A percentile compares a stretch with the other conserved stretches of the same genome.
Conservation (phyloP, 2,888 invertebrate genomes). For the Diplolepis rosae region DNA sequence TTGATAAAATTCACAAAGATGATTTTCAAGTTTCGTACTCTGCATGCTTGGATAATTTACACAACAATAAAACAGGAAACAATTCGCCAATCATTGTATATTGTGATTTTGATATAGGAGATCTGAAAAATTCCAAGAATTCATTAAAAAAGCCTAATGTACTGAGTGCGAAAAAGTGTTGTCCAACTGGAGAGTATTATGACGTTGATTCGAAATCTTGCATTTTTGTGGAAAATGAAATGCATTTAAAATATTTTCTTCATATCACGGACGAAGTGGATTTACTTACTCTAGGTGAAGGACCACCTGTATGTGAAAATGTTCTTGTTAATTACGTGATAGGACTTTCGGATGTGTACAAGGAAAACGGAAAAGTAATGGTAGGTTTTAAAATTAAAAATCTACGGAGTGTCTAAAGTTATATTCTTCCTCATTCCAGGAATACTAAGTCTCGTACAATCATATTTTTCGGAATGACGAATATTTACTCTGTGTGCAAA, state of each 20-base stretch:
- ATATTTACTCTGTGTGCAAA: too few species aligned
- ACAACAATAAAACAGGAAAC: not conserved
- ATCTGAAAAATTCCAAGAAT: constrained; percentile 1
- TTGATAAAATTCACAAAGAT: constrained; percentile 2
- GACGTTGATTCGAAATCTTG: not conserved
- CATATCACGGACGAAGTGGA: not conserved
- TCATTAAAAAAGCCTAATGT: not conserved
- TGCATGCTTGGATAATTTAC: constrained; percentile 10
- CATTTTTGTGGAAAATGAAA: not conserved
- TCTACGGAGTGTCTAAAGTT: too few species aligned
- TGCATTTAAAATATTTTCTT: not conserved
- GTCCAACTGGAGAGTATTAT: constrained; percentile 6
- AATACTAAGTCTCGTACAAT: too few species aligned
- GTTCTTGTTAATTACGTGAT: constrained; percentile 4
- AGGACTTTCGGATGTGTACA: not conserved
- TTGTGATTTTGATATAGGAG: constrained; percentile 9
- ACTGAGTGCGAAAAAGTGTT: constrained; percentile 13
- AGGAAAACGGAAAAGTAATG: not conserved
- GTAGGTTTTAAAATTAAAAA: not conserved
- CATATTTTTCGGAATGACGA: too few species aligned
- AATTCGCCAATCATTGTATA: constrained; percentile 6
- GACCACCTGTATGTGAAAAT: constrained; percentile 11
- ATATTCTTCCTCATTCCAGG: too few species aligned
- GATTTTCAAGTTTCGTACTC: not conserved
- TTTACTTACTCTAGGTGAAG: not conserved